These are phyloP conservation scores for Neoarius graeffei DNA, from an alignment of 2,113 vertebrate species.

Conservation along the genomic window DNA sequence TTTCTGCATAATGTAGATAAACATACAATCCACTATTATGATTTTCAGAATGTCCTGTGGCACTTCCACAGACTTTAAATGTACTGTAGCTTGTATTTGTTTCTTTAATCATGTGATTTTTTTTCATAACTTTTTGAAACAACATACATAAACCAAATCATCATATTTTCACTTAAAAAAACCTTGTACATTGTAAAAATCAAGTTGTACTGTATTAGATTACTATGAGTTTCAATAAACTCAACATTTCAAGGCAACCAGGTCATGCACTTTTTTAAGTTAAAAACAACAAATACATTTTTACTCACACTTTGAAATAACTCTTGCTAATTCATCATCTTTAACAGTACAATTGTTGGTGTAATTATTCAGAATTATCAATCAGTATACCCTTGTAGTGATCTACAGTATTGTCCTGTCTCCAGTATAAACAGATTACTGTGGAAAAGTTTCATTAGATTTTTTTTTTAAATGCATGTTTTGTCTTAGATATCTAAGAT, in stretches of 20 bases:
- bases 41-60: background rate
- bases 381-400: background rate
- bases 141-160: background rate
- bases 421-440: background rate
- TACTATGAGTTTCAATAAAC: too few species aligned
- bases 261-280: background rate
- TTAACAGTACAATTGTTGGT: background rate
- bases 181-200: too few species aligned
- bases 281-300: too few species aligned
- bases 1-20: too few species aligned
- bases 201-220: too few species aligned
- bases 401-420: background rate
- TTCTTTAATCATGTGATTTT: background rate
- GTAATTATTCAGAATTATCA: background rate
- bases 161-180: background rate
- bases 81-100: background rate
- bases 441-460: background rate
- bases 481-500: background rate
- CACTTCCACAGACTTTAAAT: background rate
- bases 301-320: background rate
- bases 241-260: too few species aligned
- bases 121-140: background rate
- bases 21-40: background rate
- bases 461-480: background rate
- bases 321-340: background rate